Evolutionary conservation across 1,140 invertebrate species (phyloP).

Genomic region (Onthophagus taurus): DNA sequence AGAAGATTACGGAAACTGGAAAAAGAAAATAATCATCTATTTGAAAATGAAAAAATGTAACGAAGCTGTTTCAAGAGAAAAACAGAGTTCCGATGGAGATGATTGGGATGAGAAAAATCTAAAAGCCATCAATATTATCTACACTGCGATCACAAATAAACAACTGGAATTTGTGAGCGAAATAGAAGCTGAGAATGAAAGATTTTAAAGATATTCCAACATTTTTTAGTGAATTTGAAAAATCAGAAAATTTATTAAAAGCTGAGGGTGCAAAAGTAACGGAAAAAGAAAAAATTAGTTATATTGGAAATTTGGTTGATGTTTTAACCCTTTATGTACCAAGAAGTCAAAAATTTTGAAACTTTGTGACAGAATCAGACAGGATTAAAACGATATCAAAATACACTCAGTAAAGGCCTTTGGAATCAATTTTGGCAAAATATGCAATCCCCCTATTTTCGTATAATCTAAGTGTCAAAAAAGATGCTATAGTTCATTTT

Average conservation of each 20-base stretch:
- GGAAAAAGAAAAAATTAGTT: constrained; percentile 31
- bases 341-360: too few species aligned
- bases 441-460: too few species aligned
- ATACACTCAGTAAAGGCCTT: too few species aligned
- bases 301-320: constrained; percentile 33
- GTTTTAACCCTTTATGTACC: too few species aligned
- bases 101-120: constrained; percentile 17
- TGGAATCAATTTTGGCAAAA: too few species aligned
- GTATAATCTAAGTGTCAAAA: too few species aligned
- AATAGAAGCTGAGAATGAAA: constrained; percentile 15
- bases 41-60: constrained; percentile 23
- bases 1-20: constrained; percentile 27
- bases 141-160: constrained; percentile 19
- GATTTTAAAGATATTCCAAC: constrained; percentile 18
- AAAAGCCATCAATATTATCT: constrained; percentile 23
- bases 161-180: constrained; percentile 20
- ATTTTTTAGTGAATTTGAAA: constrained; percentile 32
- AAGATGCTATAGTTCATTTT: too few species aligned
- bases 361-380: too few species aligned
- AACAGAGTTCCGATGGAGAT: constrained; percentile 1
- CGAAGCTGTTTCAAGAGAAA: constrained; percentile 10
- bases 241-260: constrained; percentile 26
- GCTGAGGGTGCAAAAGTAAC: constrained; percentile 22
- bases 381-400: too few species aligned
- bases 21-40: constrained; percentile 11